These are phyloP conservation scores for Hyperoplus immaculatus DNA, from an alignment of 2,797 vertebrate genomes.

Conservation along the genomic window DNA sequence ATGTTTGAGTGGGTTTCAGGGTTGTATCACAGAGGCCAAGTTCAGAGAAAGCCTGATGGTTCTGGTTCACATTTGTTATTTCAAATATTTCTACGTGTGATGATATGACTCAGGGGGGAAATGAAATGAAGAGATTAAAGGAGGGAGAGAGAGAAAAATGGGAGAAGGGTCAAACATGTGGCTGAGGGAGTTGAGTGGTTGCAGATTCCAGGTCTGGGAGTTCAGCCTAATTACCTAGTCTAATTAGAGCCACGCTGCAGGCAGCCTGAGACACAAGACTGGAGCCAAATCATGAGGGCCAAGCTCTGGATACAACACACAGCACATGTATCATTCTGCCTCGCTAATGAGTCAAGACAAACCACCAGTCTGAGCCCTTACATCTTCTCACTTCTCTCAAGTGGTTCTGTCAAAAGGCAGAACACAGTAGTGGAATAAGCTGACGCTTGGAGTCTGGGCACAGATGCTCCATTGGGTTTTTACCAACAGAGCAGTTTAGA, in stretches of 20 bases:
- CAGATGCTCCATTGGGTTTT: background rate
- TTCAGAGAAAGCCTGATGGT: constrained; percentile 11
- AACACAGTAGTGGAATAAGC: background rate
- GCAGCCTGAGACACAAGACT: constrained; percentile 60
- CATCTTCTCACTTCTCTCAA: constrained; percentile 39
- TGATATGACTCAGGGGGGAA: constrained; percentile 34
- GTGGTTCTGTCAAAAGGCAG: constrained; percentile 53
- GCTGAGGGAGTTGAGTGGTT: constrained; percentile 42
- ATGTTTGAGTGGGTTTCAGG: background rate
- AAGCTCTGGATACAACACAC: constrained; percentile 36
- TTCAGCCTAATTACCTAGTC: constrained; percentile 66
- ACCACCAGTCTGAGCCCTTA: constrained; percentile 27
- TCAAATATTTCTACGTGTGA: constrained; percentile 36
- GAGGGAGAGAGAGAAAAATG: constrained; percentile 15
- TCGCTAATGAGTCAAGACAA: constrained; percentile 51
- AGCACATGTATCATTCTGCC: constrained; percentile 26
- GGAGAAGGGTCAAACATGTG: constrained; percentile 62
- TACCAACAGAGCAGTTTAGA: background rate
- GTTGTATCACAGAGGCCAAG: constrained; percentile 3
- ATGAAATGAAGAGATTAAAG: constrained; percentile 47
- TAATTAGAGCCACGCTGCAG: constrained; percentile 72
- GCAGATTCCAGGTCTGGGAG: constrained; percentile 63
- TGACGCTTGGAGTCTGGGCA: background rate
- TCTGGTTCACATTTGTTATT: constrained; percentile 34
- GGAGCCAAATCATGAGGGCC: constrained; percentile 63